Evolutionary conservation across 2,888 invertebrate species (phyloP).

Genomic region (Xestia rhomboidea): DNA sequence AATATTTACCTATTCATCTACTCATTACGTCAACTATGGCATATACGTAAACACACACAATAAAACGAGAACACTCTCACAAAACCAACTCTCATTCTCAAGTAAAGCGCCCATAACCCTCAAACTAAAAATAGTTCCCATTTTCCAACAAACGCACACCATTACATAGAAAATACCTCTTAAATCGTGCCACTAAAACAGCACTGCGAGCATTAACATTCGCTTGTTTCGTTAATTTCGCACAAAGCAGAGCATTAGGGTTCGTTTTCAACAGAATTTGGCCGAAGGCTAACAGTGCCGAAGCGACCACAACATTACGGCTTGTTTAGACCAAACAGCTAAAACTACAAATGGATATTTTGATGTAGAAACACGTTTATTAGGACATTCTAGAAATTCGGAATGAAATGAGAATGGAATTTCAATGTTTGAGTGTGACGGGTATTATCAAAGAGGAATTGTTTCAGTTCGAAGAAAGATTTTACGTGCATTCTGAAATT

Average conservation of each 20-base stretch:
- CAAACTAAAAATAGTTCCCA: conserved; percentile 59
- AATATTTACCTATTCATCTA: not conserved
- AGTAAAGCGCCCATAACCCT: conserved; percentile 44
- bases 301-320: conserved; percentile 78
- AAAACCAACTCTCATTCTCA: conserved; percentile 13
- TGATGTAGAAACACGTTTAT: conserved; percentile 67
- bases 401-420: conserved; percentile 18
- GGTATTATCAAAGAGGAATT: conserved; percentile 9
- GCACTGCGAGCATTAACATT: conserved; percentile 70
- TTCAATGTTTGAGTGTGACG: conserved; percentile 9
- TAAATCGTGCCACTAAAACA: conserved; percentile 66
- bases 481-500: not conserved
- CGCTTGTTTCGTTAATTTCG: conserved; percentile 79
- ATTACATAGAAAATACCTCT: conserved; percentile 64
- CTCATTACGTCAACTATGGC: not conserved
- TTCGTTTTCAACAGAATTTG: conserved; percentile 75
- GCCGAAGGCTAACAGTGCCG: conserved; percentile 82
- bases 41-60: conserved; percentile 21
- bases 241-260: conserved; percentile 80
- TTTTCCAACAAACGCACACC: conserved; percentile 41
- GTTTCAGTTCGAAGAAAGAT: not conserved
- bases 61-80: conserved; percentile 20
- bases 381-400: conserved; percentile 49
- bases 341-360: conserved; percentile 79
- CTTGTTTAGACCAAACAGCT: conserved; percentile 73